Evolutionary conservation across 2,888 invertebrate genomes (phyloP).

Genomic region (Plemyria rubiginata): DNA sequence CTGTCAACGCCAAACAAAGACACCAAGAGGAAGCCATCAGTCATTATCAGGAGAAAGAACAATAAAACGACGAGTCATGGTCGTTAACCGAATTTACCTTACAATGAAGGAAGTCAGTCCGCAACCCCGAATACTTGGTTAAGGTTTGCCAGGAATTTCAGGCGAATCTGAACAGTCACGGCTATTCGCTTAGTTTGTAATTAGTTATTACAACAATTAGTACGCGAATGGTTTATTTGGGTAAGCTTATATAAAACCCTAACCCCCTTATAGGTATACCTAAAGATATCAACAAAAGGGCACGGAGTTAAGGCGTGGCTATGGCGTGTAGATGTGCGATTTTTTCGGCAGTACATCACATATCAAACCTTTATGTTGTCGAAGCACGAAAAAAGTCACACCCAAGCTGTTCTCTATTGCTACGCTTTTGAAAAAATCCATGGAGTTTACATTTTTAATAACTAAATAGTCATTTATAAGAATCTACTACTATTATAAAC

Average conservation of each 20-base stretch:
- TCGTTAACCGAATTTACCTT: conserved; percentile 76
- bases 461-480: no score
- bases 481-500: no score
- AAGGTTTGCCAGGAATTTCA: conserved; percentile 57
- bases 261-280: not conserved
- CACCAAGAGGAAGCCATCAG: conserved; percentile 75
- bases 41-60: conserved; percentile 80
- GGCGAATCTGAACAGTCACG: conserved; percentile 62
- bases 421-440: conserved; percentile 12
- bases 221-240: conserved; percentile 41
- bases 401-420: conserved; percentile 3
- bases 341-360: conserved; percentile 15
- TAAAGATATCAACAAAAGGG: conserved; percentile 8
- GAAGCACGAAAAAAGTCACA: conserved; percentile 21
- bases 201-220: conserved; percentile 58
- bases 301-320: conserved; percentile 3
- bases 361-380: conserved; percentile 13
- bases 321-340: conserved; percentile 6
- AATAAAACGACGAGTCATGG: conserved; percentile 77
- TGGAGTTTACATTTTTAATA: no score
- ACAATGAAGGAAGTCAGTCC: conserved; percentile 59
- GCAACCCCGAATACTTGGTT: conserved; percentile 56
- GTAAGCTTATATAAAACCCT: conserved; percentile 9
- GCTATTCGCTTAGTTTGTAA: conserved; percentile 52
- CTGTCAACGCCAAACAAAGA: conserved; percentile 78